Percentiles rank a stretch among this genome's conserved stretches.
phyloP scores from a whole-genome alignment of 2,888 invertebrate genomes.

The Aethes cnicana region DNA sequence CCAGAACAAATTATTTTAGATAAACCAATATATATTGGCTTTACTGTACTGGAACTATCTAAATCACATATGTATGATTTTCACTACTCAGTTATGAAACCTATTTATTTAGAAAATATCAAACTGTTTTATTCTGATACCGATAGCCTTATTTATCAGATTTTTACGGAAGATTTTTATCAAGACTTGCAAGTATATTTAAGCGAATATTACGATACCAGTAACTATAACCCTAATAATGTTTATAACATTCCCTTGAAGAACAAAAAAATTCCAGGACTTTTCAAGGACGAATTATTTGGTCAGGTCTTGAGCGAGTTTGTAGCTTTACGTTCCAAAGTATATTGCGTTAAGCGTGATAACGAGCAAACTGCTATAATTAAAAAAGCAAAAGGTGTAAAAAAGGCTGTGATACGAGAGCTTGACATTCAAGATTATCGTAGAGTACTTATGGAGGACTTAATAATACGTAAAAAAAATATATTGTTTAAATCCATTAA shows the following conservation, averaged over 20 bases:
- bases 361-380: too few relatives aligned
- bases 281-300: too few relatives aligned
- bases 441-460: background rate
- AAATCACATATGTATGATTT: too few relatives aligned
- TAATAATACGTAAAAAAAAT: background rate
- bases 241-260: background rate
- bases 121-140: background rate
- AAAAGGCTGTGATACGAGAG: background rate
- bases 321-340: too few relatives aligned
- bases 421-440: background rate
- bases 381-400: background rate
- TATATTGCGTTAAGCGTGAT: too few relatives aligned
- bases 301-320: too few relatives aligned
- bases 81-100: too few relatives aligned
- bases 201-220: background rate
- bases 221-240: background rate
- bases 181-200: background rate
- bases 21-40: background rate
- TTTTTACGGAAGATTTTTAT: background rate
- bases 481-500: constrained; percentile 1
- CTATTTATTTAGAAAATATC: background rate
- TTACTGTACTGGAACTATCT: background rate
- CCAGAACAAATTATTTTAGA: background rate
- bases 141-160: background rate
- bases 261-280: too few relatives aligned